These are phyloP conservation scores for Ctenoplectra terminalis DNA, from an alignment of 1,140 invertebrate genomes.

Conservation along the genomic window DNA sequence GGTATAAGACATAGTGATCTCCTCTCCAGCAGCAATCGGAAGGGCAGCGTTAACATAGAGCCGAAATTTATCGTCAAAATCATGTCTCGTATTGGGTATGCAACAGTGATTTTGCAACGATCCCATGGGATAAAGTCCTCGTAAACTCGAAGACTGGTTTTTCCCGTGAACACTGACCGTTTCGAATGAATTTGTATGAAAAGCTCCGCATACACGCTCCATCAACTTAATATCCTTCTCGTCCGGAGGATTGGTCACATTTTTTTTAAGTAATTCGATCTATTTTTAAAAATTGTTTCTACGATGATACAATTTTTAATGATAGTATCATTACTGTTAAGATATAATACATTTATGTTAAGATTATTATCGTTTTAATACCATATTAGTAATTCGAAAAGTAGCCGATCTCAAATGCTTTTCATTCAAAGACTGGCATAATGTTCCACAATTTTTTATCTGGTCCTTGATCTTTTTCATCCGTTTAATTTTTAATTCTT, in stretches of 20 bases:
- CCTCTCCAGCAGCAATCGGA: slow-evolving; percentile 85
- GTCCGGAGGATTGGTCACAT: slow-evolving; percentile 82
- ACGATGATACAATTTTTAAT: too few relatives aligned
- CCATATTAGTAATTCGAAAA: too few relatives aligned
- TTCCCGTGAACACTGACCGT: slow-evolving; percentile 80
- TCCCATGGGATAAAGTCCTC: slow-evolving; percentile 89
- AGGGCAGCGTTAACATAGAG: slow-evolving; percentile 86
- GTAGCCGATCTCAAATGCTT: too few relatives aligned
- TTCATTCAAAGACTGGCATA: too few relatives aligned
- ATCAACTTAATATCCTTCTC: slow-evolving; percentile 86
- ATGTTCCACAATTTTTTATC: too few relatives aligned
- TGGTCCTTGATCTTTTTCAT: too few relatives aligned
- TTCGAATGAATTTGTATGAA: slow-evolving; percentile 91
- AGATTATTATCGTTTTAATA: background rate
- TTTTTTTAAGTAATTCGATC: slow-evolving; percentile 84
- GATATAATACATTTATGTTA: too few relatives aligned
- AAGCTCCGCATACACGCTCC: slow-evolving; percentile 84
- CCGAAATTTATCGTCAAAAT: slow-evolving; percentile 84
- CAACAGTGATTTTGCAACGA: slow-evolving; percentile 90
- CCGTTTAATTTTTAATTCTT: too few relatives aligned
- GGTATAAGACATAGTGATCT: slow-evolving; percentile 89
- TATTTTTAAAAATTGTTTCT: slow-evolving; percentile 38
- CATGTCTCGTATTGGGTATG: slow-evolving; percentile 88
- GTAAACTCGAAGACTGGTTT: slow-evolving; percentile 83
- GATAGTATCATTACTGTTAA: too few relatives aligned